Conservation (phyloP, 2,113 vertebrate species). For the Saccopteryx bilineata region DNA sequence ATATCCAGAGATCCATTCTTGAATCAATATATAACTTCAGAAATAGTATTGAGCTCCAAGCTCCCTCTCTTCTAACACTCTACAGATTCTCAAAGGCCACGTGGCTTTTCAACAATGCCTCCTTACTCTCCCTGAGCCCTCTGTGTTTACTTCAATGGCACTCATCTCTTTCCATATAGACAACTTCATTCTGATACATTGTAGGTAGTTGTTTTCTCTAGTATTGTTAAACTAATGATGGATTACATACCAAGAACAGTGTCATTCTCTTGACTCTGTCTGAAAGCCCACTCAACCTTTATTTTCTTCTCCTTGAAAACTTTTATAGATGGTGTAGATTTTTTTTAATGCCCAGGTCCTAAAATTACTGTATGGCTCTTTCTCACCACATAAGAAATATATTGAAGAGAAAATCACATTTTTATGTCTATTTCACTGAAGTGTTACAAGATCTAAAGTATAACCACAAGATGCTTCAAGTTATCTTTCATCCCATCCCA, state of each 20-base stretch:
- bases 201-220: constrained; percentile 35
- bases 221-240: constrained; percentile 25
- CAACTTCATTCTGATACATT: not conserved
- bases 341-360: constrained; percentile 54
- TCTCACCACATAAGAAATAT: constrained; percentile 52
- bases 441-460: constrained; percentile 71
- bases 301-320: constrained; percentile 59
- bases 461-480: constrained; percentile 64
- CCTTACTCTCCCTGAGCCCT: not conserved
- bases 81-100: not conserved
- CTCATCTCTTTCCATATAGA: not conserved
- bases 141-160: not conserved
- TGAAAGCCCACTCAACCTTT: constrained; percentile 67
- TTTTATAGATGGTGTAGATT: not conserved
- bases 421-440: constrained; percentile 60
- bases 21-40: not conserved
- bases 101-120: not conserved
- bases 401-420: constrained; percentile 21
- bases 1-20: not conserved
- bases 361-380: not conserved
- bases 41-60: not conserved
- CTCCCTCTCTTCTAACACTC: not conserved
- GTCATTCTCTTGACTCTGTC: constrained; percentile 17
- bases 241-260: constrained; percentile 24
- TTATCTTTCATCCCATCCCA: constrained; percentile 59